Evolutionary conservation across 2,888 invertebrate genomes (phyloP).

Genomic region (Yponomeuta evonymella): DNA sequence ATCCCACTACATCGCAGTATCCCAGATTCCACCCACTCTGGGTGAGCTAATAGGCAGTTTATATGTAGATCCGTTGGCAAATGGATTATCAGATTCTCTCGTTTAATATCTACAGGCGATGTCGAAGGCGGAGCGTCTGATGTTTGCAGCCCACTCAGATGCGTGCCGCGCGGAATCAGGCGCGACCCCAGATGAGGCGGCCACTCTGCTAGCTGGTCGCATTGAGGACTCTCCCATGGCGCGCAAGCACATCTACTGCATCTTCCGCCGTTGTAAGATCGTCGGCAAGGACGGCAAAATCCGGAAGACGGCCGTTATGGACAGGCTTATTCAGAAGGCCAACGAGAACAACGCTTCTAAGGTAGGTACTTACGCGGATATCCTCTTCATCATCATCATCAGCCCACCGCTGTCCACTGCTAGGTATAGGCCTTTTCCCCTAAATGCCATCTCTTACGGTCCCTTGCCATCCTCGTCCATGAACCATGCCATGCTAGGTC

Average conservation of each 20-base stretch:
- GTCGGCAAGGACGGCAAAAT: constrained; percentile 64
- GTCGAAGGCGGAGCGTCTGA: constrained; percentile 53
- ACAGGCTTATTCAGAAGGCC: constrained; percentile 39
- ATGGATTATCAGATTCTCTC: no score
- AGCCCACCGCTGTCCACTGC: no score
- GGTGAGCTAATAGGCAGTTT: no score
- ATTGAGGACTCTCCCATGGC: constrained; percentile 40
- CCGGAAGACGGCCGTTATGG: constrained; percentile 50
- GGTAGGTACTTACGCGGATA: constrained; percentile 25
- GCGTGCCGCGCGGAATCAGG: constrained; percentile 45
- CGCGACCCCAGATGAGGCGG: constrained; percentile 38
- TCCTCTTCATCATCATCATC: no score
- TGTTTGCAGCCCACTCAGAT: constrained; percentile 63
- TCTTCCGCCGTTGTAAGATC: constrained; percentile 59
- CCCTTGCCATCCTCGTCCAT: no score
- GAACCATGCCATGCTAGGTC: no score
- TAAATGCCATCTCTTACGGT: no score
- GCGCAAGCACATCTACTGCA: constrained; percentile 57
- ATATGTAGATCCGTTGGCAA: no score
- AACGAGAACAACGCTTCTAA: constrained; percentile 51
- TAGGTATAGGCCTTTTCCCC: no score
- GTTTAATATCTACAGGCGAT: neutral
- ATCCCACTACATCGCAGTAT: no score
- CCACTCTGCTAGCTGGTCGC: constrained; percentile 45
- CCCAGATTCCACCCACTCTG: no score